phyloP scores from a whole-genome alignment of 2,797 vertebrate genomes.

The Enteromius thamalakanensis region DNA sequence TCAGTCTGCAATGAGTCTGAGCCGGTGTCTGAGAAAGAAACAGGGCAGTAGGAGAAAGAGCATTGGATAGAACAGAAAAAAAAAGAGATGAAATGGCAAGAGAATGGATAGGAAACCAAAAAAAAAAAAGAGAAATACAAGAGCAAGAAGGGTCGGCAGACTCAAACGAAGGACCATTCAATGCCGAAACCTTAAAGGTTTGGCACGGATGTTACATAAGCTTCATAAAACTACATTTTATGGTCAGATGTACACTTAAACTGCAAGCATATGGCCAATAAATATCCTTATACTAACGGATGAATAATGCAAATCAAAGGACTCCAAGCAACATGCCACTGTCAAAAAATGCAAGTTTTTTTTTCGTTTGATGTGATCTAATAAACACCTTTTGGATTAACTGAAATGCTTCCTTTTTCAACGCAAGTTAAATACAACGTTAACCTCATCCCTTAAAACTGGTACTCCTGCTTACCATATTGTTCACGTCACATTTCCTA shows the following conservation, averaged over 20 bases:
- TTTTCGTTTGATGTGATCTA: not conserved
- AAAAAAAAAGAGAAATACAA: not conserved
- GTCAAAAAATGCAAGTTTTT: not conserved
- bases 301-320: not conserved
- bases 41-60: not conserved
- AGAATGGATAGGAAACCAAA: not conserved
- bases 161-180: not conserved
- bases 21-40: constrained; percentile 64
- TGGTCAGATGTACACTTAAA: not conserved
- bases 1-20: constrained; percentile 76
- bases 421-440: too few relatives aligned
- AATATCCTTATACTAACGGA: not conserved
- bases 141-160: not conserved
- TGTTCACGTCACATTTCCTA: too few relatives aligned
- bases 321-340: not conserved
- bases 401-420: too few relatives aligned
- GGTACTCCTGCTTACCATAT: too few relatives aligned
- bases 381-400: not conserved
- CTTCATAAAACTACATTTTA: not conserved
- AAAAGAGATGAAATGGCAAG: not conserved
- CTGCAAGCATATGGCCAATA: not conserved
- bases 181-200: not conserved
- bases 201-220: not conserved
- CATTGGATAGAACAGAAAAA: not conserved
- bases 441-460: too few relatives aligned